Evolutionary conservation across 2,113 vertebrate genomes (phyloP).

Genomic region (Crocuta crocuta): DNA sequence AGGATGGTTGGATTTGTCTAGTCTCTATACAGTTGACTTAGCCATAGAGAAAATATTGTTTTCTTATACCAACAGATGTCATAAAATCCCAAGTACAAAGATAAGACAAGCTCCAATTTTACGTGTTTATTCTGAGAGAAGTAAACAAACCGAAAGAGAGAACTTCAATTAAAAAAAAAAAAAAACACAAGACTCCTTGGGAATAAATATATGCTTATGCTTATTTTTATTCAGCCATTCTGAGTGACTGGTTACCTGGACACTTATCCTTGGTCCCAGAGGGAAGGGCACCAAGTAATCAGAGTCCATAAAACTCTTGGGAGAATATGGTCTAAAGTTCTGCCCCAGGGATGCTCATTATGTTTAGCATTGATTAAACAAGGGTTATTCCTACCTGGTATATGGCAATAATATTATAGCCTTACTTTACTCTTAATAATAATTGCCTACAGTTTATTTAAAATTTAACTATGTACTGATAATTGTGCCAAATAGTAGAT

Average conservation of each 20-base stretch:
- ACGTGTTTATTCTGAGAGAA: conserved; percentile 6
- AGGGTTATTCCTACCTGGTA: not conserved
- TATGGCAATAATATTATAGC: not conserved
- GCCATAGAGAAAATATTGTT: not conserved
- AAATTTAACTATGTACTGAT: not conserved
- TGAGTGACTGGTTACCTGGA: conserved; percentile 58
- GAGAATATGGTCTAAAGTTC: conserved; percentile 1
- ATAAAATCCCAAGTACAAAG: not conserved
- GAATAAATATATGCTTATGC: not conserved
- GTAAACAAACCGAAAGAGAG: not conserved
- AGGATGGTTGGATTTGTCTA: not conserved
- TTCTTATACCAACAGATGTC: not conserved
- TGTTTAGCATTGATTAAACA: conserved; percentile 12
- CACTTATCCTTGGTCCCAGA: not conserved
- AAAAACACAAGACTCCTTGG: not conserved
- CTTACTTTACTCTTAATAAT: not conserved
- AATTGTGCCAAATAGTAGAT: not conserved
- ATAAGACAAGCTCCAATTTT: not conserved
- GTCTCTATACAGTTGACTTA: not conserved
- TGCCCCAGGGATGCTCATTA: conserved; percentile 50
- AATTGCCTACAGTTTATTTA: not conserved
- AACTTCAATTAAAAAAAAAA: not conserved
- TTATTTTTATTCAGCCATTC: not conserved
- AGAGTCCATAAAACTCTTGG: not conserved
- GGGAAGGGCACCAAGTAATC: not conserved